Percentiles rank a stretch among this genome's conserved stretches.
Evolutionary conservation across 2,113 vertebrate genomes (phyloP).

Genomic region (Spea multiplicata): DNA sequence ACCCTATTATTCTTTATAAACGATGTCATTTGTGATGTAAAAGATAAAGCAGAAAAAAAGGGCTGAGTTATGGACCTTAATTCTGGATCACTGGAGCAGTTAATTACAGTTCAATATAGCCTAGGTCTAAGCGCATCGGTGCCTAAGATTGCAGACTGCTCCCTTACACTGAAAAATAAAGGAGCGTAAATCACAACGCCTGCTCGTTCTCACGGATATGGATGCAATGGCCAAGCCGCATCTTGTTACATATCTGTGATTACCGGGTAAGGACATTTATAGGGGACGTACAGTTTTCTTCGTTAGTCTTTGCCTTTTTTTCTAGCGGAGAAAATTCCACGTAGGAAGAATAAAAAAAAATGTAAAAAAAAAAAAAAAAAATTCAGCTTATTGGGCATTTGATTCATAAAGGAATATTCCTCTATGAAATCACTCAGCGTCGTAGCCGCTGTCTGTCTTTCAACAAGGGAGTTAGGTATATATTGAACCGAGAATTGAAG

Average conservation of each 20-base stretch:
- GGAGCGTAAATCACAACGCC: slow-evolving; percentile 31
- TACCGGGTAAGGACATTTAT: background rate
- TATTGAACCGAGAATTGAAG: slow-evolving; percentile 42
- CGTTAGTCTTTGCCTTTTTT: background rate
- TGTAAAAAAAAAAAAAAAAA: background rate
- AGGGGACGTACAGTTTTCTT: background rate
- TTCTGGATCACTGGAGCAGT: slow-evolving; percentile 46
- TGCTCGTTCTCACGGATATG: slow-evolving; percentile 12
- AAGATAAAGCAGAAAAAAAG: slow-evolving; percentile 26
- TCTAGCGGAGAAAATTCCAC: background rate
- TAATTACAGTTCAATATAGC: slow-evolving; percentile 49
- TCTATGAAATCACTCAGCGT: slow-evolving; percentile 39
- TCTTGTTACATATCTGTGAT: background rate
- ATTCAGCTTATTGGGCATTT: slow-evolving; percentile 36
- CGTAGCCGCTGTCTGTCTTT: slow-evolving; percentile 31
- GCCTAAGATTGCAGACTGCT: slow-evolving; percentile 34
- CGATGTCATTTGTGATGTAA: slow-evolving; percentile 37
- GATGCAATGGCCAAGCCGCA: background rate
- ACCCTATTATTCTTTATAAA: slow-evolving; percentile 40
- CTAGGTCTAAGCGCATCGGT: slow-evolving; percentile 23
- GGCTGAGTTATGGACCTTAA: slow-evolving; percentile 42
- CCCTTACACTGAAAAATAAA: slow-evolving; percentile 15
- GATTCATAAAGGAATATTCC: slow-evolving; percentile 43
- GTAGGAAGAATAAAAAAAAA: background rate
- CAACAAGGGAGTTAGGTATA: slow-evolving; percentile 28